A percentile compares a stretch with the other conserved stretches of the same genome.
Conservation (phyloP, 2,888 invertebrate genomes). For the Octonoba sinensis region DNA sequence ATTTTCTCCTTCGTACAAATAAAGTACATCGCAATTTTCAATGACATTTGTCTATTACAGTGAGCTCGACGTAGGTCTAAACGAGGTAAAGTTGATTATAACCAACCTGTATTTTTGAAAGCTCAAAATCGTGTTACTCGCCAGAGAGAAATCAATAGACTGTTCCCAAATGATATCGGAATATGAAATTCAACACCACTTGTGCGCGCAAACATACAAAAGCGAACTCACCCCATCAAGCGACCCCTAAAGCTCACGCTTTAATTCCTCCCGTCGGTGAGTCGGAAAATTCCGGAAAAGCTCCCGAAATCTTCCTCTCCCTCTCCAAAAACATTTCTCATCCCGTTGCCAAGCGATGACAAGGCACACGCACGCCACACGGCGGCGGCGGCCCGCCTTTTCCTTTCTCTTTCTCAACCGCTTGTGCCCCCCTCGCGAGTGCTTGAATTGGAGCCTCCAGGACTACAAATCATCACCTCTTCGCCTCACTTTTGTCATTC, state of each 20-base stretch:
- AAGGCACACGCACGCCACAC: conserved; percentile 44
- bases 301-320: conserved; percentile 11
- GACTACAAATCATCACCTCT: conserved; percentile 38
- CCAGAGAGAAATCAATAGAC: too few relatives aligned
- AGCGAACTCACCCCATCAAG: too few relatives aligned
- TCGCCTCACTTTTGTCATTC: conserved; percentile 44
- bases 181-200: too few relatives aligned
- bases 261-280: conserved; percentile 16
- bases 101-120: too few relatives aligned
- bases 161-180: too few relatives aligned
- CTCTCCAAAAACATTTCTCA: neutral
- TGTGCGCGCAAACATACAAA: too few relatives aligned
- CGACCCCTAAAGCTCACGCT: conserved; percentile 1
- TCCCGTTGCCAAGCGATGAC: conserved; percentile 33
- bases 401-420: neutral
- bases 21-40: too few relatives aligned
- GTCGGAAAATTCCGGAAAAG: conserved; percentile 54
- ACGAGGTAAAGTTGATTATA: too few relatives aligned
- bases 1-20: too few relatives aligned
- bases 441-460: conserved; percentile 16
- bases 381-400: conserved; percentile 9
- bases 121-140: too few relatives aligned
- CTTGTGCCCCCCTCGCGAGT: conserved; percentile 7
- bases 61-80: too few relatives aligned
- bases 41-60: too few relatives aligned